Base-by-base conservation (phyloP, 2,797 vertebrate species). In the Paratrypauchen microcephalus region DNA sequence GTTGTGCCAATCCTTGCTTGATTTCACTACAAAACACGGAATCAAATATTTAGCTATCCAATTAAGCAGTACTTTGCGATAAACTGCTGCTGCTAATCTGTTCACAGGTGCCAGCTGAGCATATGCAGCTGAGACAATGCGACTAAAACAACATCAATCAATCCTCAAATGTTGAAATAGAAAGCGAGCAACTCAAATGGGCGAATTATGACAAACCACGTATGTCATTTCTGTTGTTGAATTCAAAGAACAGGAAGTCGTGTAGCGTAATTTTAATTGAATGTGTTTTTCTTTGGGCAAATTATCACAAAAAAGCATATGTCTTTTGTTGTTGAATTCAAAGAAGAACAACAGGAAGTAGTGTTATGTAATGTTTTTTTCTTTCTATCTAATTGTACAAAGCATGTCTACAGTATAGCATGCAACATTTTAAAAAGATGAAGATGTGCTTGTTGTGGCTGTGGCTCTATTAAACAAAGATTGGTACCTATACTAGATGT, bases 91-190 rank as follows among this genome's bases (percentile, higher is more conserved):
- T 64, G 39, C 41, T 47, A 48, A 26, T 64, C 13, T 26, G 23
- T 18, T 24, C 15, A 15, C 39, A 64, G 61, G 61, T 64, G 61
- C 41, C 41, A 64, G 9, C 23, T 64, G 61, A 64, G 61, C 61
- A 64, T 48, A 64, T 30, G 61, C 41, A 64, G 16, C 61, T 18
- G 23, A 64, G 23, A 64, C 61, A 64, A 47, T 47, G 61, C 21
- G 41, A 64, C 41, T 64, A 64, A 64, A 64, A 47, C 61, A 64
- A 47, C 23, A 47, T 64, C 61, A 64, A 47, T 64, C 61, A 64
- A 48, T 2, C 15, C 23, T 47, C 6, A 48, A 47, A 26, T 16
- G 15, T 41, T 63, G 5, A 13, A 41, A 24, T 1, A 55, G 23
- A 16, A 64, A 64, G 41, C 8, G 8, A 48, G 23, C 24, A 12